Conservation (phyloP, 2,888 invertebrate species). For the Drosophila nr. perissopoda region DNA sequence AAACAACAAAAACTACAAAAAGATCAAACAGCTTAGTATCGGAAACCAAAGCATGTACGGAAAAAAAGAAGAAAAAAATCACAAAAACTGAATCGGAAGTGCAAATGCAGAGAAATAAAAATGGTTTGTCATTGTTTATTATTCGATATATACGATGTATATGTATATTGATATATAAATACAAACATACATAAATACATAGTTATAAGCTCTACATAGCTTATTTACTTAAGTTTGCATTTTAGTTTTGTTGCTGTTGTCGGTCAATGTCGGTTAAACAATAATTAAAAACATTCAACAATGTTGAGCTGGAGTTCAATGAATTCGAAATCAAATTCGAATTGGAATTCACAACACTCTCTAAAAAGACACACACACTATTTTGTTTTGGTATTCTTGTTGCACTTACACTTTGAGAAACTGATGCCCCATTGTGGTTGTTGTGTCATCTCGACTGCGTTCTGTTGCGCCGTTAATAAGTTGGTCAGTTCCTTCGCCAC, state of each 20-base stretch:
- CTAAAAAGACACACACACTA: conserved; percentile 9
- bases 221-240: conserved; percentile 48
- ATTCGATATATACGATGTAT: conserved; percentile 9
- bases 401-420: conserved; percentile 83
- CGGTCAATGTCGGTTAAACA: conserved; percentile 75
- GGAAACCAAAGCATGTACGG: conserved; percentile 53
- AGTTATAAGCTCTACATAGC: conserved; percentile 34
- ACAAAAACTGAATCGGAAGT: conserved; percentile 68
- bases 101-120: conserved; percentile 53
- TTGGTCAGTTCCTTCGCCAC: conserved; percentile 73
- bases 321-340: conserved; percentile 52
- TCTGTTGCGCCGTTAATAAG: conserved; percentile 62
- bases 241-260: conserved; percentile 46
- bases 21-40: conserved; percentile 41
- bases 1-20: conserved; percentile 22
- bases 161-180: not conserved
- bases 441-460: conserved; percentile 76
- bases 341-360: conserved; percentile 37
- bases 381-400: conserved; percentile 6
- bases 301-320: conserved; percentile 58
- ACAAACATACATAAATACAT: conserved; percentile 14
- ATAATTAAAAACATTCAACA: conserved; percentile 58
- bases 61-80: conserved; percentile 20
- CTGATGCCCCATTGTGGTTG: conserved; percentile 83
- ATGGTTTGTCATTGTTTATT: conserved; percentile 71